Conservation (phyloP, 2,113 vertebrate species). For the Redunca redunca region DNA sequence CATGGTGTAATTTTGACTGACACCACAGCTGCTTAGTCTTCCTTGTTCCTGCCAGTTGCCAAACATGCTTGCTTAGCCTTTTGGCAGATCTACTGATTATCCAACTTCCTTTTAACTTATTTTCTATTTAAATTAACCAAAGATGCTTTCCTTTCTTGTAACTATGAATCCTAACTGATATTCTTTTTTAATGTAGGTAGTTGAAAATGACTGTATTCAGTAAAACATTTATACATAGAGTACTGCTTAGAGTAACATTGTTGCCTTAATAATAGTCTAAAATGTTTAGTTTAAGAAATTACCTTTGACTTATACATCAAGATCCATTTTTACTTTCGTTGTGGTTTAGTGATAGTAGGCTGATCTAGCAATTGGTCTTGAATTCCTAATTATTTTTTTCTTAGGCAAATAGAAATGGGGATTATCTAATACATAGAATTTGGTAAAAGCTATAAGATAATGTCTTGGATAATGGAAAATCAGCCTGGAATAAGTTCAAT, state of each 20-base stretch:
- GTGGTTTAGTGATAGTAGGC: neutral
- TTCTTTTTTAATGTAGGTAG: neutral
- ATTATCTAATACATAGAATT: neutral
- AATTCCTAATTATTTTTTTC: neutral
- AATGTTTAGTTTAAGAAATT: neutral
- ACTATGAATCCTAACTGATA: neutral
- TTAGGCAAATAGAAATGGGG: neutral
- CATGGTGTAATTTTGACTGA: neutral
- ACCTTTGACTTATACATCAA: neutral
- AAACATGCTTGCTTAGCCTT: neutral
- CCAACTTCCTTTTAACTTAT: neutral
- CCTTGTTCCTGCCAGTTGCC: neutral
- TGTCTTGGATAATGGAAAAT: neutral
- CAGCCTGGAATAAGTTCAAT: neutral
- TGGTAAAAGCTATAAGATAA: neutral
- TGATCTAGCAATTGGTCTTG: neutral
- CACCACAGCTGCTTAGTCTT: neutral
- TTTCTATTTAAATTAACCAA: conserved; percentile 7
- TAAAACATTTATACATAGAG: neutral
- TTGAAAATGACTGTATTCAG: neutral
- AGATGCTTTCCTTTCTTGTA: neutral
- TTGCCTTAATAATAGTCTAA: neutral
- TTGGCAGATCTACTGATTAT: neutral
- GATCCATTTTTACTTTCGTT: neutral
- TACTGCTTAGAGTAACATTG: neutral